Base-by-base conservation (phyloP, 1,140 invertebrate species). In the Drosophila truncata region DNA sequence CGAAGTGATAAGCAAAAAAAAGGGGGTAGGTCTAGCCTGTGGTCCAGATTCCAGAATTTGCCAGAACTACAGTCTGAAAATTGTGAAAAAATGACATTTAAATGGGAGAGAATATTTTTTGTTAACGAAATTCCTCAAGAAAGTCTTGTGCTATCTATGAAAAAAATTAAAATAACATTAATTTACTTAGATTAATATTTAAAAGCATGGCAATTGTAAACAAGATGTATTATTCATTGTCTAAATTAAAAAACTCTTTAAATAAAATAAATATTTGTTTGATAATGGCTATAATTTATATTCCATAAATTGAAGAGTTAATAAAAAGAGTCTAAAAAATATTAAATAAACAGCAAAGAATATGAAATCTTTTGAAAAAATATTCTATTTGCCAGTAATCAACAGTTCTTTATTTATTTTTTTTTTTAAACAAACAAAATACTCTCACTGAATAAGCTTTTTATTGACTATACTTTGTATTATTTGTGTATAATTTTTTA, bases 31-130 rank as follows among this genome's bases (percentile, higher is more conserved):
- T 37, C 49, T 55, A 27, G 27, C 33, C 44, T 18, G 35, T 54
- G 33, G 31, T n/a, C 9, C 35, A n/a, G 44, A 65, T 65, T 35
- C 16, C n/a, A 16, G 44, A 35, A 50, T 65, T 60, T 41, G 18
- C 25, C 20, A 63, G 63, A 62, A 65, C 65, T 66, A 71, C 65
- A 60, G 63, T 50, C 50, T 46, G 16, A 39, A 47, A 13, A 20
- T n/a, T 29, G 39, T 29, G 20, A n/a, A 16, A 8, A 65, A 62
- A 62, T 20, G 3, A 3, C 23, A 4, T 27, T 65, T 61, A 35
- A 61, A 61, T 18, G 13, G n/a, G 50, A 60, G 11, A 39, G 25
- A 35, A 18, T 16, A 0, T n/a, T n/a, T n/a, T n/a, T n/a, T n/a
- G n/a, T n/a, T n/a, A n/a, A n/a, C n/a, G n/a, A n/a, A n/a, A n/a